A percentile compares a stretch with the other conserved stretches of the same genome.
Conservation (phyloP, 2,888 invertebrate genomes). For the Labia minor region DNA sequence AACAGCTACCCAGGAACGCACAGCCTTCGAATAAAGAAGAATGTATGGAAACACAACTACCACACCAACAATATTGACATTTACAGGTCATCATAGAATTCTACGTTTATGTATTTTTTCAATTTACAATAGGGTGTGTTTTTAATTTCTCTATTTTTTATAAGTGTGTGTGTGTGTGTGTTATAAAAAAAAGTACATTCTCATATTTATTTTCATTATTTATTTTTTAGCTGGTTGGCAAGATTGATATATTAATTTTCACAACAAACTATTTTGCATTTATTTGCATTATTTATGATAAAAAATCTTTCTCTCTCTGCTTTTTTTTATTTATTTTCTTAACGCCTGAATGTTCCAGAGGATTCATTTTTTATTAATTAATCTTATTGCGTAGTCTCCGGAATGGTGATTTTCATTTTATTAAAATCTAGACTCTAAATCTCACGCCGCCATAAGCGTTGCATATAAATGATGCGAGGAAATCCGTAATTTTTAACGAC, state of each 20-base stretch:
- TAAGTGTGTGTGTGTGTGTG: no score
- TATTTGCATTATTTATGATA: no score
- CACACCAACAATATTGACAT: background rate
- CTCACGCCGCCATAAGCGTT: conserved; percentile 2
- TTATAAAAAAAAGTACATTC: no score
- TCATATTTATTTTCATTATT: no score
- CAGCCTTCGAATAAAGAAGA: background rate
- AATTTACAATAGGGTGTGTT: no score
- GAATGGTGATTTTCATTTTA: background rate
- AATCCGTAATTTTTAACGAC: conserved; percentile 13
- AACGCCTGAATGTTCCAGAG: background rate
- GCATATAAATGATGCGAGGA: conserved; percentile 7
- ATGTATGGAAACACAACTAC: background rate
- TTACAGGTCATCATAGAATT: no score
- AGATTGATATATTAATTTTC: no score
- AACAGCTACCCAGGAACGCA: background rate
- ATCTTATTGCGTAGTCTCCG: background rate
- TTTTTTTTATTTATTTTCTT: background rate
- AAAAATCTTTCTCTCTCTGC: background rate
- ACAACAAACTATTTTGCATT: no score
- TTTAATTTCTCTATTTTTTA: no score
- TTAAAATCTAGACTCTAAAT: conserved; percentile 8
- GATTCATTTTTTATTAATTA: conserved; percentile 1
- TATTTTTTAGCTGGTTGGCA: no score
- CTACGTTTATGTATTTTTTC: no score